Percentiles rank a stretch among this genome's conserved stretches.
These are phyloP conservation scores for Lanistes nyassanus DNA, from an alignment of 1,140 invertebrate genomes.

Conservation along the genomic window DNA sequence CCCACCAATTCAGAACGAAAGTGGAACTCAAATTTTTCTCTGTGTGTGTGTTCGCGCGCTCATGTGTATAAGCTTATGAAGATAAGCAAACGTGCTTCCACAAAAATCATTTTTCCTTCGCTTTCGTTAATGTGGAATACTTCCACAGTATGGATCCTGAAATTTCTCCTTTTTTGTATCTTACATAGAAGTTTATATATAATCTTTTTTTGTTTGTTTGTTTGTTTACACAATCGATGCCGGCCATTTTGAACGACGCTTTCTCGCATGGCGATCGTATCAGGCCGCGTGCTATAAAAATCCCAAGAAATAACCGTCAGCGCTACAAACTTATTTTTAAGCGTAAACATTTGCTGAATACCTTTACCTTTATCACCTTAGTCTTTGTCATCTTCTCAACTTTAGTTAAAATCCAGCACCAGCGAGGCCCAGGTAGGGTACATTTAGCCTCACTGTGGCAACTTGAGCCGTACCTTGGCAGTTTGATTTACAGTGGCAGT, in stretches of 20 bases:
- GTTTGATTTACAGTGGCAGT: background rate
- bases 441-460: background rate
- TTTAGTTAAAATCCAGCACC: background rate
- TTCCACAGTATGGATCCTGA: background rate
- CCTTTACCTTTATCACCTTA: too few relatives aligned
- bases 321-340: too few relatives aligned
- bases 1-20: background rate
- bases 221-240: background rate
- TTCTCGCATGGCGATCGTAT: background rate
- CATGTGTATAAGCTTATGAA: background rate
- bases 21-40: background rate
- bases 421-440: background rate
- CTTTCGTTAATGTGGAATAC: too few relatives aligned
- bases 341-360: too few relatives aligned
- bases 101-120: too few relatives aligned
- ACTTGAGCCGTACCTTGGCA: background rate
- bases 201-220: background rate
- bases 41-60: background rate
- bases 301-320: too few relatives aligned
- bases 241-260: background rate
- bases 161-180: background rate
- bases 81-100: background rate
- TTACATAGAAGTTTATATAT: background rate
- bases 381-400: too few relatives aligned
- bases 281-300: too few relatives aligned